Conservation (phyloP, 2,113 vertebrate species). For the Recurvirostra avosetta region DNA sequence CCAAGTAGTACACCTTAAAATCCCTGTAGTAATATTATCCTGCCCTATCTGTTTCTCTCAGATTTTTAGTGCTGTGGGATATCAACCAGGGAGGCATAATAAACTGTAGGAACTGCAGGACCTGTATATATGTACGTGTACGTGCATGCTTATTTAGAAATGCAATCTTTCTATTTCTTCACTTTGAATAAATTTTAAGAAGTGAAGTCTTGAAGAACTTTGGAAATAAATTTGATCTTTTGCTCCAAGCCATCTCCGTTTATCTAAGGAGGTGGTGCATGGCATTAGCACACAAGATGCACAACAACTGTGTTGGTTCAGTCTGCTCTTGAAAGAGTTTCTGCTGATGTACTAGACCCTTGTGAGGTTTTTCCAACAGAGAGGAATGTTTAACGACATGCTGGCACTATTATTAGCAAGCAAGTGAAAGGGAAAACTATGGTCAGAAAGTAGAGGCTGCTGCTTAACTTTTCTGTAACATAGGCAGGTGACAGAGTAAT, state of each 20-base stretch:
- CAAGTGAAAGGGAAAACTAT: not conserved
- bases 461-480: not conserved
- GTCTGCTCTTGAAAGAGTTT: not conserved
- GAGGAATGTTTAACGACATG: not conserved
- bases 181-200: not conserved
- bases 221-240: not conserved
- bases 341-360: not conserved
- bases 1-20: not conserved
- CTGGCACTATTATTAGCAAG: not conserved
- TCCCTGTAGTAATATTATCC: not conserved
- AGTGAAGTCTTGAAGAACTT: not conserved
- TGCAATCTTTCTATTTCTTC: not conserved
- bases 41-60: not conserved
- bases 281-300: not conserved
- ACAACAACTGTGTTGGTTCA: not conserved
- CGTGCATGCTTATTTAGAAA: not conserved
- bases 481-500: not conserved
- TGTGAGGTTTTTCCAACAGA: not conserved
- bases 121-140: rapidly evolving
- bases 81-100: not conserved
- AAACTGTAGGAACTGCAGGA: not conserved
- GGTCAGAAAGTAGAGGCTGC: not conserved
- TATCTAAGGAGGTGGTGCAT: not conserved
- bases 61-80: not conserved
- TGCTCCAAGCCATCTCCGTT: not conserved